A percentile compares a stretch with the other conserved stretches of the same genome.
Conservation (phyloP, 2,113 vertebrate species). For the Helogale parvula region DNA sequence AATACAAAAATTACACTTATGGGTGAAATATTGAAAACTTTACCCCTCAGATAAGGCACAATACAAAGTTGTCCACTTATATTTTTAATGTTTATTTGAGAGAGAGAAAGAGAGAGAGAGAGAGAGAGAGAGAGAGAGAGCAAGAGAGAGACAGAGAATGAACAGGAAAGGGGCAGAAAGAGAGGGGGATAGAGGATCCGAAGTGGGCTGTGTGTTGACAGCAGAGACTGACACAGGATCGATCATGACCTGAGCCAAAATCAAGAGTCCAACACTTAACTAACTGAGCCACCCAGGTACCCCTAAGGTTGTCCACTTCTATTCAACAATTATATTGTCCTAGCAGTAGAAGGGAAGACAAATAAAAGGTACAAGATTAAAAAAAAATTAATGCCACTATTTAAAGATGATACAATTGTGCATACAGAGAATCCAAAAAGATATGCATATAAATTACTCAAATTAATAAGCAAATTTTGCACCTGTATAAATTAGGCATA, state of each 20-base stretch:
- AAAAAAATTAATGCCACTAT: not conserved
- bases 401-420: not conserved
- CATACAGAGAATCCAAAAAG: not conserved
- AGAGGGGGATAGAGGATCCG: too few species aligned
- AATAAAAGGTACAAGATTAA: not conserved
- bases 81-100: too few species aligned
- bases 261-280: too few species aligned
- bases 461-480: not conserved
- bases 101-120: too few species aligned
- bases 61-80: not conserved
- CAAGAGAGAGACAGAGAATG: too few species aligned
- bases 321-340: not conserved
- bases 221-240: too few species aligned
- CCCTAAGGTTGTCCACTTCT: not conserved
- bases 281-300: too few species aligned
- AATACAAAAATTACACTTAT: not conserved
- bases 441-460: not conserved
- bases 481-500: not conserved
- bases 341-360: not conserved
- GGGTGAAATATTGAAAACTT: not conserved
- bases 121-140: too few species aligned
- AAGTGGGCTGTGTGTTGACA: too few species aligned
- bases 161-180: too few species aligned
- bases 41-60: not conserved
- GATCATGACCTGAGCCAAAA: too few species aligned